These are phyloP conservation scores for Platyura marginata DNA, from an alignment of 1,140 invertebrate genomes.

Conservation along the genomic window DNA sequence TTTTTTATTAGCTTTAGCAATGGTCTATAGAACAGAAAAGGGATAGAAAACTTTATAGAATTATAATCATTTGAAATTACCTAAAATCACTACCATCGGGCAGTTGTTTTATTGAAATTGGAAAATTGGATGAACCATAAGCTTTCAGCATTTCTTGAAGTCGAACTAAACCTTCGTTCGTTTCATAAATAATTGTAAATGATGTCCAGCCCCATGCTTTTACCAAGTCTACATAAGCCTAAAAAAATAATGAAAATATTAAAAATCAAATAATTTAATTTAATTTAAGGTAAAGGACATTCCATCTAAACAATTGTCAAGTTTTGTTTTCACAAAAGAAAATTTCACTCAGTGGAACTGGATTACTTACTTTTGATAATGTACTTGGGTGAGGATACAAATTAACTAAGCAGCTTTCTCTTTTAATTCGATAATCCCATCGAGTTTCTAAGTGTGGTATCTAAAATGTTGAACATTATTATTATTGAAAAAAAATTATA, in stretches of 20 bases:
- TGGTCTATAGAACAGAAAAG: conserved; percentile 33
- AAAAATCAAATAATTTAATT: no score
- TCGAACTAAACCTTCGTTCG: conserved; percentile 80
- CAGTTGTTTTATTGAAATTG: conserved; percentile 60
- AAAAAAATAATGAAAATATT: conserved; percentile 6
- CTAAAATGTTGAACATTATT: no score
- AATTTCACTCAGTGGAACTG: no score
- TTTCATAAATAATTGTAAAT: conserved; percentile 91
- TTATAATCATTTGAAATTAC: conserved; percentile 29
- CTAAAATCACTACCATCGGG: conserved; percentile 63
- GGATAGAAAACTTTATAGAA: background rate
- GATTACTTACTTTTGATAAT: conserved; percentile 71
- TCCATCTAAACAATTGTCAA: no score
- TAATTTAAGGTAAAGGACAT: no score
- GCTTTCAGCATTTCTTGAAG: conserved; percentile 85
- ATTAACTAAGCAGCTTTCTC: conserved; percentile 83
- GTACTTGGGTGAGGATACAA: conserved; percentile 82
- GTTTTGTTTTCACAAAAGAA: no score
- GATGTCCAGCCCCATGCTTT: conserved; percentile 80
- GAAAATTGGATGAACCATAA: conserved; percentile 63
- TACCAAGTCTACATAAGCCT: conserved; percentile 83
- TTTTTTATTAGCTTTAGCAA: conserved; percentile 82
- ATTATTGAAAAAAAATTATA: no score
- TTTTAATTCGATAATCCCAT: conserved; percentile 74
- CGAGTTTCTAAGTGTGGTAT: conserved; percentile 84